Percentiles rank a stretch among this genome's conserved stretches.
Evolutionary conservation across 2,888 invertebrate genomes (phyloP).

Genomic region (Epinotia brunnichana): DNA sequence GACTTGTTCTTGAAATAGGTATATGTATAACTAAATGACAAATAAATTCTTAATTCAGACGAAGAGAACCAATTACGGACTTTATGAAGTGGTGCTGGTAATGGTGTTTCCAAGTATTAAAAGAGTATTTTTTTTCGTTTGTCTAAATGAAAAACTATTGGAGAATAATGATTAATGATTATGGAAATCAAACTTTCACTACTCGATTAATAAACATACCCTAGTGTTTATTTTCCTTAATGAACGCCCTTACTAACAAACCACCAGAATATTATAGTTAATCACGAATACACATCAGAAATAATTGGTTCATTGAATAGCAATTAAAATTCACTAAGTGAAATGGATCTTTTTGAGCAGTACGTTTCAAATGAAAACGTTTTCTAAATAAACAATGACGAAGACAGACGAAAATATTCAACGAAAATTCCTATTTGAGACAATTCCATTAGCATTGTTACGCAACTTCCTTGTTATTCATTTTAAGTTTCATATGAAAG

Average conservation of each 20-base stretch:
- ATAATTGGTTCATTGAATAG: constrained; percentile 37
- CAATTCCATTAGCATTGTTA: constrained; percentile 28
- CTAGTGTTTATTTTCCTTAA: neutral
- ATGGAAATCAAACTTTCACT: neutral
- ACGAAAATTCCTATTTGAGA: constrained; percentile 26
- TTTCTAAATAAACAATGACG: constrained; percentile 42
- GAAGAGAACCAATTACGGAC: too few relatives aligned
- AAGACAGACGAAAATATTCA: constrained; percentile 30
- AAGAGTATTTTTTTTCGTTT: neutral
- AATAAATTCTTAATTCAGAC: too few relatives aligned
- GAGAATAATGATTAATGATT: too few relatives aligned
- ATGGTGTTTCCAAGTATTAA: too few relatives aligned
- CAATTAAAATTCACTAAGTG: constrained; percentile 43
- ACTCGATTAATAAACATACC: too few relatives aligned
- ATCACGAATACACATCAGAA: constrained; percentile 17
- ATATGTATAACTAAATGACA: too few relatives aligned
- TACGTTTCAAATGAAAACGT: constrained; percentile 38
- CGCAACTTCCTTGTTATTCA: constrained; percentile 3
- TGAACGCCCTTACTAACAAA: too few relatives aligned
- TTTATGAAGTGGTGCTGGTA: too few relatives aligned
- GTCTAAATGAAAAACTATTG: too few relatives aligned
- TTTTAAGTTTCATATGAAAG: neutral
- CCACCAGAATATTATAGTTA: neutral
- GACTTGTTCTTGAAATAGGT: too few relatives aligned
- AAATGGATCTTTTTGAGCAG: constrained; percentile 37